Base-by-base conservation (phyloP, 2,797 vertebrate species). In the Tragelaphus oryx region DNA sequence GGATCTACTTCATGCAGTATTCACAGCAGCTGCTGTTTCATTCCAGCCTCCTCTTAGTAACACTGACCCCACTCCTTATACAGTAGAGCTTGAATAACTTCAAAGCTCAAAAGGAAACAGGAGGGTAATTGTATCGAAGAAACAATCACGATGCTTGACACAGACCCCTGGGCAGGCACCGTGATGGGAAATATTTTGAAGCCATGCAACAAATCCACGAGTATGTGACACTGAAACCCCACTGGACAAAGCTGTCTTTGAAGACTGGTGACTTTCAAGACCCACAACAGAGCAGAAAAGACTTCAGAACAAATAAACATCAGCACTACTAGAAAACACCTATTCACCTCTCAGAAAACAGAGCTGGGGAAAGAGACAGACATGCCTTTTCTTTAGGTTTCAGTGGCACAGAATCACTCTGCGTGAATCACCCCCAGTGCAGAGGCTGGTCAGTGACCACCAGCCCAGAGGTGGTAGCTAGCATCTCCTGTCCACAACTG, bases 51-150 rank as follows among this genome's bases (percentile, higher is more conserved):
- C 28, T 52, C 65, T 46, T 6, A 4, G 75, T 7, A 41, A 52
- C n/a, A 37, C 5, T 37, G 17, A 48, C 81, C 82, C 59, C 17
- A 4, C 71, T 59, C 6, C 57, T 48, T 46, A 7, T 0, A 48
- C 7, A 37, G 76, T 1, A 57, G 37, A 52, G 59, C 26, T 6
- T 26, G 54, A 91, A 46, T 44, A 33, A 65, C 78, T n/a, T 79
- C 41, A 57, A 52, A 79, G 37, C 71, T 50, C 54, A 65, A 68
- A 65, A 86, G 93, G 68, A 87, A 87, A 94, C 12, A 83, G 80
- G 60, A 75, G 80, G 65, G 62, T 41, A 18, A 89, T 46, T 86
- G 44, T 96, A 59, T 48, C 14, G 12, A 71, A 82, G 46, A 91
- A 54, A 76, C 52, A 60, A 84, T 33, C 76, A 68, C 26, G 12